A percentile compares a stretch with the other conserved stretches of the same genome.
These are phyloP conservation scores for Thaumetopoea pityocampa DNA, from an alignment of 1,140 invertebrate genomes.

Conservation along the genomic window DNA sequence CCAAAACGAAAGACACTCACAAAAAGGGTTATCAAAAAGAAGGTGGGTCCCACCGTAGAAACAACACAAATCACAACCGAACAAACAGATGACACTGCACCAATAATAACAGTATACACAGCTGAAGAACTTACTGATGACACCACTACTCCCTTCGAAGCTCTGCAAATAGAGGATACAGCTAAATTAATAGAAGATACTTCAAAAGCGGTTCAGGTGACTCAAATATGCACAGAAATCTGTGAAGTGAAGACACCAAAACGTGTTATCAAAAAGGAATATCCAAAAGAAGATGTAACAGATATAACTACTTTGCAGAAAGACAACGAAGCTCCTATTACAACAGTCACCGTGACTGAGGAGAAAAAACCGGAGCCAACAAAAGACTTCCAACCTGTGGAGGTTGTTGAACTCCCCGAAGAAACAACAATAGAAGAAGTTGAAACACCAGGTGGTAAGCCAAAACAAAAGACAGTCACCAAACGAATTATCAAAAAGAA, in stretches of 20 bases:
- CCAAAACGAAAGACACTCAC: neutral
- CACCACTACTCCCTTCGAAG: no score
- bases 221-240: neutral
- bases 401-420: no score
- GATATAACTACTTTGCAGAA: conserved; percentile 6
- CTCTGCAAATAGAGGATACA: no score
- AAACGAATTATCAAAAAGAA: conserved; percentile 59
- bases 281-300: conserved; percentile 47
- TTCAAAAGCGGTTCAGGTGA: neutral
- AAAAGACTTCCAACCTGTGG: no score
- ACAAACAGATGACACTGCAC: neutral
- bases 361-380: no score
- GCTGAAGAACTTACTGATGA: conserved; percentile 19
- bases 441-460: no score
- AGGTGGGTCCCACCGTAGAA: neutral
- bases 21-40: neutral
- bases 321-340: neutral
- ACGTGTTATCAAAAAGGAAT: conserved; percentile 52
- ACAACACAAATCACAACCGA: neutral
- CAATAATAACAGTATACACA: neutral
- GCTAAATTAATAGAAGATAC: no score
- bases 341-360: neutral
- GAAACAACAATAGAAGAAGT: no score
- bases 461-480: no score
- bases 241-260: conserved; percentile 55